Conservation (phyloP, 2,113 vertebrate genomes). For the Zosterops pallidus region DNA sequence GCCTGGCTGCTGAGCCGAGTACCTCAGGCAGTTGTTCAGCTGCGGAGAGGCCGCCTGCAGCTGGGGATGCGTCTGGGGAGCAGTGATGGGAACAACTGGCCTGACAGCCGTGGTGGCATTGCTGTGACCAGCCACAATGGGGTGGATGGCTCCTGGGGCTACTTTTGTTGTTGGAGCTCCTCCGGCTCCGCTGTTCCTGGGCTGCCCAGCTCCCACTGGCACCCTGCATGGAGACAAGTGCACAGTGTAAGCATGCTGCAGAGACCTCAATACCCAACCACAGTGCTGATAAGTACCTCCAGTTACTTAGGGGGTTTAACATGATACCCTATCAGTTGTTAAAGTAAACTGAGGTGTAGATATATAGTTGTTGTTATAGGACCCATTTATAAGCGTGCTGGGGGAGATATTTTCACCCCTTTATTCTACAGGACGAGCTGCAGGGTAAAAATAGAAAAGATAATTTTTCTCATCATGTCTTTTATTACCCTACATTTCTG, state of each 20-base stretch:
- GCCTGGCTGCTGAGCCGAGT: slow-evolving; percentile 77
- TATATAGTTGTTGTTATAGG: neutral
- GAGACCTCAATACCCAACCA: neutral
- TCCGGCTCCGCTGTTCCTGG: slow-evolving; percentile 70
- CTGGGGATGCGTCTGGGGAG: slow-evolving; percentile 73
- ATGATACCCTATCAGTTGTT: neutral
- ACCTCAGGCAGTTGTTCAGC: slow-evolving; percentile 83
- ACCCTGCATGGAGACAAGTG: slow-evolving; percentile 75
- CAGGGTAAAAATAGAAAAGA: neutral
- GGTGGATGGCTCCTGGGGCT: slow-evolving; percentile 72
- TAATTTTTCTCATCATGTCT: neutral
- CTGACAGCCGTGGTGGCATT: slow-evolving; percentile 71
- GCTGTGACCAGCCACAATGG: slow-evolving; percentile 72
- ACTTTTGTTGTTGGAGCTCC: slow-evolving; percentile 73
- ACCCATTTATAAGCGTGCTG: neutral
- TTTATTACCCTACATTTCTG: neutral
- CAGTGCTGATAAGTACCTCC: neutral
- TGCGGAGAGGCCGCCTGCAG: slow-evolving; percentile 80
- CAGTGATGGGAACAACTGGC: slow-evolving; percentile 75
- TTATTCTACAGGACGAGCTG: neutral
- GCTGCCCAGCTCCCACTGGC: slow-evolving; percentile 81
- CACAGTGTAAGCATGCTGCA: neutral
- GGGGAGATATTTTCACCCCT: neutral
- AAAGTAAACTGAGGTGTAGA: neutral
- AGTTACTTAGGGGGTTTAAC: neutral